phyloP scores from a whole-genome alignment of 37 sponge, comb jelly and placozoan species.

The Aphrocallistes beatrix region DNA sequence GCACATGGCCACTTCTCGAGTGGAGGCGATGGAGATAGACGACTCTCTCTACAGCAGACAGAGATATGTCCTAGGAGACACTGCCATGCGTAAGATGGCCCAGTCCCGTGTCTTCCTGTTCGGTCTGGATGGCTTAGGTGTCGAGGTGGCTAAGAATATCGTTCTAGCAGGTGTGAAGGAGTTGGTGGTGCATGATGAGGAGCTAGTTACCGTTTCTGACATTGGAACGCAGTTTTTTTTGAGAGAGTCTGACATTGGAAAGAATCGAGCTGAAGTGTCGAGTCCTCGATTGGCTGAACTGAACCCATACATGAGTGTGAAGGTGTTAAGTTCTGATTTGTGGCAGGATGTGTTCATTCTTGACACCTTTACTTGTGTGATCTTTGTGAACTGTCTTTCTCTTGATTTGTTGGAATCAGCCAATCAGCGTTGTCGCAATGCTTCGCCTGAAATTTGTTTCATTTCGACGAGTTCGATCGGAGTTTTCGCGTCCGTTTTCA shows the following conservation, averaged over 20 bases:
- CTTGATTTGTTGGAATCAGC: background rate
- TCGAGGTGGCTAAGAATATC: constrained; percentile 77
- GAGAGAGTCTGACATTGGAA: constrained; percentile 44
- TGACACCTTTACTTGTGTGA: background rate
- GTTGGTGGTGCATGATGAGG: constrained; percentile 63
- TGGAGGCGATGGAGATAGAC: constrained; percentile 48
- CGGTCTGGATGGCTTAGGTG: constrained; percentile 77
- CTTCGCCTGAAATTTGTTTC: constrained; percentile 36
- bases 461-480: constrained; percentile 56
- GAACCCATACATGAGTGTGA: constrained; percentile 83
- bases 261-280: constrained; percentile 54
- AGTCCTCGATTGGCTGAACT: constrained; percentile 59
- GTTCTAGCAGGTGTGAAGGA: constrained; percentile 75
- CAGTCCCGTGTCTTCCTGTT: constrained; percentile 56
- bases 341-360: background rate
- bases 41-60: constrained; percentile 87
- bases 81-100: constrained; percentile 79
- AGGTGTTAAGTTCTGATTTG: constrained; percentile 11
- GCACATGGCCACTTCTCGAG: background rate
- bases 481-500: constrained; percentile 73
- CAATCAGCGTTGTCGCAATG: background rate
- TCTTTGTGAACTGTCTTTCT: constrained; percentile 5
- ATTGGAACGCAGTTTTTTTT: constrained; percentile 89
- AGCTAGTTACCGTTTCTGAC: constrained; percentile 42
- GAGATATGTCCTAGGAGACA: constrained; percentile 81